Evolutionary conservation across 35 echinoderm and acorn worm species (phyloP), one percentile per base, ranked within the genome.

Genomic region (Apostichopus californicus): DNA sequence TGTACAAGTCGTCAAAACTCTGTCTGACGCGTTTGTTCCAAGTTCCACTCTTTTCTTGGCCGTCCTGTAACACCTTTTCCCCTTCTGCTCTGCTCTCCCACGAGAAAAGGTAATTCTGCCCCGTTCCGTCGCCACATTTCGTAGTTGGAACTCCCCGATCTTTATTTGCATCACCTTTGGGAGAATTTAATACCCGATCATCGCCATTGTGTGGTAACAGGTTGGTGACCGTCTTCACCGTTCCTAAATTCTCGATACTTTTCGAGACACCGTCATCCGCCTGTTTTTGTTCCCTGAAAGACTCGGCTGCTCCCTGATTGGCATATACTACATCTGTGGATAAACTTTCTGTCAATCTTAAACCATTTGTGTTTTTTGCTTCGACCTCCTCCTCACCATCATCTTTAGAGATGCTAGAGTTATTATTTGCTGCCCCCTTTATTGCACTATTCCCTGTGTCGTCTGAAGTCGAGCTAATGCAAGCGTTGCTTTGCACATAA

Each of bases 401-500:
- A 9, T 15, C 81, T 9, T 61, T 61, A 23, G 55, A 59, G 9
- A 85, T 12, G 12, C 12, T 61, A 23, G 18, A 59, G 9, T 59
- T 4, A 6, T 8, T 58, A 59, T 85, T 60, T 85, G 55, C 81
- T 58, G 5, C 52, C 9, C 57, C 5, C n/a, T 59, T 59, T 85
- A 85, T 85, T 85, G 81, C 81, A 85, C 81, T 58, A 58, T 85
- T 58, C 81, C 55, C 15, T 46, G 34, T 46, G 17, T 15, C 57
- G 9, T 59, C 21, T 13, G 20, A 25, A 58, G 5, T 25, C 20
- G 9, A 23, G 9, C 54, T 60, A 59, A 59, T 23, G 22, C 58
- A 55, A 21, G n/a, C 81, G 23, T 85, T 85, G 55, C 57, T 55
- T 84, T 85, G 81, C 55, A 85, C 81, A 60, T 85, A 85, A 85